phyloP scores from a whole-genome alignment of 23 tunicate species.

The Ascidia mentula region DNA sequence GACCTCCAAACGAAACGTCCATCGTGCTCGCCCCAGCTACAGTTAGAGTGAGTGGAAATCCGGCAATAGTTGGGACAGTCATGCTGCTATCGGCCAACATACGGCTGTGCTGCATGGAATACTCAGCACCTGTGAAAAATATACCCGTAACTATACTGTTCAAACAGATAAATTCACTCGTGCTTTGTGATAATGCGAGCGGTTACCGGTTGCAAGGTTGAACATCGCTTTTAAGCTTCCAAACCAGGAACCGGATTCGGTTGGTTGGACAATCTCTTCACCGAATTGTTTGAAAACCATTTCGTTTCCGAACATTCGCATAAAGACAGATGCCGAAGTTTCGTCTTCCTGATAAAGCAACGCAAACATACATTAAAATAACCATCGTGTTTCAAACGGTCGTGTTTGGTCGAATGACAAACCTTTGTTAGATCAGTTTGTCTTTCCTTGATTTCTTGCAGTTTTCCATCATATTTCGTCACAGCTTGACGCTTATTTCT shows the following conservation, averaged over 20 bases:
- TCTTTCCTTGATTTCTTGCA: neutral
- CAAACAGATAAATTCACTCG: neutral
- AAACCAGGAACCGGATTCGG: constrained; percentile 14
- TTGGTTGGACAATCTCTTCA: constrained; percentile 2
- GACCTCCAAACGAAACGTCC: constrained; percentile 20
- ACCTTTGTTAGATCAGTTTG: constrained; percentile 2
- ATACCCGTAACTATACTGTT: neutral
- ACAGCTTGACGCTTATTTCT: constrained; percentile 14
- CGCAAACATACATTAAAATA: neutral
- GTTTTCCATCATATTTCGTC: constrained; percentile 16
- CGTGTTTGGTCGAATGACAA: neutral
- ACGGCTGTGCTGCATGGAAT: constrained; percentile 7
- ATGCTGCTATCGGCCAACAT: constrained; percentile 13
- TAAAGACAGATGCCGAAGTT: constrained; percentile 13
- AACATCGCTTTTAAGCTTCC: neutral
- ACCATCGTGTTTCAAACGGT: neutral
- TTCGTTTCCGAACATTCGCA: constrained; percentile 60
- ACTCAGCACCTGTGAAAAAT: constrained; percentile 9
- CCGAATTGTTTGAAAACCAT: constrained; percentile 8
- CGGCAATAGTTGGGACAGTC: constrained; percentile 4
- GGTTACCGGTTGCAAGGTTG: constrained; percentile 5
- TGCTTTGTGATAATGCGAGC: too few species aligned
- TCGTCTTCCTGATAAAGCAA: constrained; percentile 10
- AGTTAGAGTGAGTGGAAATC: neutral
- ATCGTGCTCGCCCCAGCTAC: neutral